phyloP scores from a whole-genome alignment of 1,140 invertebrate genomes.

The Monochamus saltuarius region DNA sequence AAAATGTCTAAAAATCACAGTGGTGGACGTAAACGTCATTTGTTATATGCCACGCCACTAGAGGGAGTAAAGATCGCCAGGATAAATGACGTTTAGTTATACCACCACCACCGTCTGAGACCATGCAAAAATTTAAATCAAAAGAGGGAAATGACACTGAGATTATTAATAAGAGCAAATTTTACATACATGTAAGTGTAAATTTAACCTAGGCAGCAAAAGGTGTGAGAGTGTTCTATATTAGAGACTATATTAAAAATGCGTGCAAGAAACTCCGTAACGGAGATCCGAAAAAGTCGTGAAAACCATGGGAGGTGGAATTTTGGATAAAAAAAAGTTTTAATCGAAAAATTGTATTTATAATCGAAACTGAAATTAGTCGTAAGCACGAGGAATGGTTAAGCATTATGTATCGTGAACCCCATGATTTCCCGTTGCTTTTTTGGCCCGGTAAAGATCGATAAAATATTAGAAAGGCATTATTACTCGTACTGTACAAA shows the following conservation, averaged over 20 bases:
- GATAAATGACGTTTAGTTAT: neutral
- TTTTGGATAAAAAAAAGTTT: no score
- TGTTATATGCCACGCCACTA: no score
- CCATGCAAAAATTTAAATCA: constrained; percentile 10
- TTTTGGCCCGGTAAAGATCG: neutral
- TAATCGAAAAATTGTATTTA: no score
- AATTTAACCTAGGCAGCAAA: constrained; percentile 26
- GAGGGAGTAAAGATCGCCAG: no score
- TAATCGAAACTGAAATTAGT: no score
- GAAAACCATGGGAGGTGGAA: no score
- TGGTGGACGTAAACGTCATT: no score
- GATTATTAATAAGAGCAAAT: constrained; percentile 24
- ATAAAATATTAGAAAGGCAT: constrained; percentile 25
- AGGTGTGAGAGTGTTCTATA: constrained; percentile 34
- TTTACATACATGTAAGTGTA: constrained; percentile 33
- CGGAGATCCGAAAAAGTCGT: no score
- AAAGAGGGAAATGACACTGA: constrained; percentile 23
- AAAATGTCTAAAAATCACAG: no score
- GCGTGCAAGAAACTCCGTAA: constrained; percentile 24
- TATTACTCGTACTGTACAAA: constrained; percentile 30
- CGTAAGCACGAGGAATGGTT: no score
- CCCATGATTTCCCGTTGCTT: no score
- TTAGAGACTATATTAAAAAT: constrained; percentile 33
- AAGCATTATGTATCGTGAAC: no score
- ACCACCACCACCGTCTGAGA: neutral